Evolutionary conservation across 2,113 vertebrate genomes (phyloP).

Genomic region (Panthera uncia): DNA sequence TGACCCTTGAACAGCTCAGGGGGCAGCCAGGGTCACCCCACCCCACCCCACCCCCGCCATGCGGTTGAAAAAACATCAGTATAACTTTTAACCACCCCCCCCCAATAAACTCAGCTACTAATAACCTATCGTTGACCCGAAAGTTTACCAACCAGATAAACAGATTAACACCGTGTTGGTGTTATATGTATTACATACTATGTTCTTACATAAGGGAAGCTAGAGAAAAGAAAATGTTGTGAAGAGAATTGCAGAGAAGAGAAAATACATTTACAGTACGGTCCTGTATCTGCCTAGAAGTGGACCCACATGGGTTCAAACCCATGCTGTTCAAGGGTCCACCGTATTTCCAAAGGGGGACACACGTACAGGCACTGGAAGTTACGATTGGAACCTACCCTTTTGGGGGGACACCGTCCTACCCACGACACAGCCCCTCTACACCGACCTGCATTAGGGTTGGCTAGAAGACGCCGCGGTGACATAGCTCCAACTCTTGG

Average conservation of each 20-base stretch:
- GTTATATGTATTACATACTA: neutral
- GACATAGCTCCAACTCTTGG: neutral
- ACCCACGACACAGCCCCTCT: no score
- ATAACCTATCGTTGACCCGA: neutral
- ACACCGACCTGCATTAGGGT: neutral
- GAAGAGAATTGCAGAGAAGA: neutral
- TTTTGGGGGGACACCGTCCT: fast-evolving
- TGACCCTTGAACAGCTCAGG: neutral
- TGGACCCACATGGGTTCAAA: neutral
- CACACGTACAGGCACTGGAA: neutral
- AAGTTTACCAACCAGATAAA: neutral
- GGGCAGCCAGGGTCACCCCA: neutral
- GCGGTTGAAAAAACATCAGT: neutral
- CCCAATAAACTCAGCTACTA: neutral
- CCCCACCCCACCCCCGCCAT: fast-evolving
- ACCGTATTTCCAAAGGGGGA: neutral
- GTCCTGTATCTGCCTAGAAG: neutral
- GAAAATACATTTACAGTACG: neutral
- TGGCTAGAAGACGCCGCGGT: neutral
- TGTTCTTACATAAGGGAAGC: neutral
- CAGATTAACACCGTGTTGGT: neutral
- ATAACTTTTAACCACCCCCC: neutral
- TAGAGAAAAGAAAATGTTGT: neutral
- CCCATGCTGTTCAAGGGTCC: neutral
- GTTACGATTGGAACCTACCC: neutral